These are phyloP conservation scores for Neuroterus valhalla DNA, from an alignment of 1,140 invertebrate genomes.

Conservation along the genomic window DNA sequence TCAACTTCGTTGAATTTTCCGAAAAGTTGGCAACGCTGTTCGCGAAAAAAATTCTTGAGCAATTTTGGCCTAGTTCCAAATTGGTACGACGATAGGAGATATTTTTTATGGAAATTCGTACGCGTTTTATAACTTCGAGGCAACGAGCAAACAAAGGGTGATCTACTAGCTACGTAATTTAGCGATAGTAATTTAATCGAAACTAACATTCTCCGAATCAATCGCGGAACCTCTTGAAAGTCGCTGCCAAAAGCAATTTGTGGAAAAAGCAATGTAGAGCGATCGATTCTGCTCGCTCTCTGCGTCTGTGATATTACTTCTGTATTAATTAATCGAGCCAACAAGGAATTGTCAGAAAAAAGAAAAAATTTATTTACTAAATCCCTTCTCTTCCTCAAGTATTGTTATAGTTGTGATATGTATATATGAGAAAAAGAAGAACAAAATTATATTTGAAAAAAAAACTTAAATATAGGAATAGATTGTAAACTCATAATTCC, in stretches of 20 bases:
- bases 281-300: conserved; percentile 54
- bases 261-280: conserved; percentile 58
- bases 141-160: conserved; percentile 29
- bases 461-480: too few relatives aligned
- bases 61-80: conserved; percentile 49
- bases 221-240: conserved; percentile 53
- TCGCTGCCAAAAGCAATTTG: conserved; percentile 48
- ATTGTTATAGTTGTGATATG: conserved; percentile 36
- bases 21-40: too few relatives aligned
- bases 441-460: too few relatives aligned
- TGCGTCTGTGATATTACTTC: conserved; percentile 73
- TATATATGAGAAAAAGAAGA: conserved; percentile 25
- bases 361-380: conserved; percentile 40
- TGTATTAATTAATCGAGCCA: conserved; percentile 72
- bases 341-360: conserved; percentile 66
- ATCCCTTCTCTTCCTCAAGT: conserved; percentile 33
- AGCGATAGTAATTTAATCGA: conserved; percentile 64
- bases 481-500: too few relatives aligned
- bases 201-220: conserved; percentile 62
- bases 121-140: conserved; percentile 32
- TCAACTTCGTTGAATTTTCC: too few relatives aligned
- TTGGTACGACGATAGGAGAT: conserved; percentile 29
- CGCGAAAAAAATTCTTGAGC: conserved; percentile 39
- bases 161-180: conserved; percentile 46
- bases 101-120: conserved; percentile 36